Evolutionary conservation across 2,888 invertebrate species (phyloP).

Genomic region (Acrobasis suavella): DNA sequence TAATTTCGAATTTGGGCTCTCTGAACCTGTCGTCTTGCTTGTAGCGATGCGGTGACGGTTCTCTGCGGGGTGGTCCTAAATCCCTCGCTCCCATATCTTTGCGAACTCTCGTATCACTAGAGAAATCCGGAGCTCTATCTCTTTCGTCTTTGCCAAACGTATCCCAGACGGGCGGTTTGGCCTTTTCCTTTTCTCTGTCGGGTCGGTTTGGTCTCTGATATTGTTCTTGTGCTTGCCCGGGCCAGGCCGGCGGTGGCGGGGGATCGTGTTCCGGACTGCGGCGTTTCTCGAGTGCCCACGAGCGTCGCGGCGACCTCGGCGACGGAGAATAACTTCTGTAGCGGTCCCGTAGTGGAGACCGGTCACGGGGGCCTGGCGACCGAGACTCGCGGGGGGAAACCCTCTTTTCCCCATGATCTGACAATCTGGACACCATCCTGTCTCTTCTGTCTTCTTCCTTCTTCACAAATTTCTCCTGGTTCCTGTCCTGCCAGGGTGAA

Average conservation of each 20-base stretch:
- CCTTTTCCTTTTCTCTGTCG: conserved; percentile 24
- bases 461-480: conserved; percentile 39
- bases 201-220: conserved; percentile 32
- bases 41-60: conserved; percentile 31
- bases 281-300: conserved; percentile 72
- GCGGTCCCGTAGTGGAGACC: conserved; percentile 61
- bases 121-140: conserved; percentile 24
- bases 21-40: conserved; percentile 29
- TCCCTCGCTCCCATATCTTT: conserved; percentile 26
- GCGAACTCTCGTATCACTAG: conserved; percentile 29
- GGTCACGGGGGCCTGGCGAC: conserved; percentile 57
- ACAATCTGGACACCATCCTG: conserved; percentile 38
- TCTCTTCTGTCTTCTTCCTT: conserved; percentile 54
- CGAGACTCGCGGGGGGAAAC: conserved; percentile 50
- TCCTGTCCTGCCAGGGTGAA: conserved; percentile 54
- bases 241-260: conserved; percentile 70
- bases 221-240: conserved; percentile 47
- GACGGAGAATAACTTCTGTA: conserved; percentile 62
- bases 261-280: conserved; percentile 56
- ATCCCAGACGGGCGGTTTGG: conserved; percentile 32
- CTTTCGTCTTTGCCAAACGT: conserved; percentile 41
- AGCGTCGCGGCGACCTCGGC: conserved; percentile 65
- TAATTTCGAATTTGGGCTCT: conserved; percentile 24
- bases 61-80: conserved; percentile 22
- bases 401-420: conserved; percentile 36